A percentile compares a stretch with the other conserved stretches of the same genome.
phyloP scores from a whole-genome alignment of 2,113 vertebrate genomes.

The Cheirogaleus medius region DNA sequence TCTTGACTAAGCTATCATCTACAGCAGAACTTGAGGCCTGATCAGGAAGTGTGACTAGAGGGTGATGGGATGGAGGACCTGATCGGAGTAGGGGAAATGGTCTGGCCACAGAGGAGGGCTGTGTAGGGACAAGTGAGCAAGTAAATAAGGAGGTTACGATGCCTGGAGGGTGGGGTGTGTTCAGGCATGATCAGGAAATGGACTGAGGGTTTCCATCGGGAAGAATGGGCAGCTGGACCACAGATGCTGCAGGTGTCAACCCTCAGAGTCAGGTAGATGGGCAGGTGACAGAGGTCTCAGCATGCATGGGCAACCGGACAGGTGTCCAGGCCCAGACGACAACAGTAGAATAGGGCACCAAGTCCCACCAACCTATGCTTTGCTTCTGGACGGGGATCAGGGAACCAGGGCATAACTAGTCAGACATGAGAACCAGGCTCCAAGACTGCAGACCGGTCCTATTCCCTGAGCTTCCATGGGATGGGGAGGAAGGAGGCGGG shows the following conservation, averaged over 20 bases:
- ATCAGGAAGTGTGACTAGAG: background rate
- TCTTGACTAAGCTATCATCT: background rate
- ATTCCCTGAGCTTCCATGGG: background rate
- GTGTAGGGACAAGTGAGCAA: background rate
- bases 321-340: too few relatives aligned
- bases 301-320: accelerated
- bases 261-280: background rate
- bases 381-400: background rate
- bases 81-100: background rate
- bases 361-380: background rate
- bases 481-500: background rate
- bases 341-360: accelerated
- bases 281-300: background rate
- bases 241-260: background rate
- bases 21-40: background rate
- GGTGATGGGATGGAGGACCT: background rate
- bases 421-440: background rate
- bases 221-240: background rate
- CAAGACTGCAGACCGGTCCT: background rate
- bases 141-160: background rate
- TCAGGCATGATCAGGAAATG: background rate
- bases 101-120: too few relatives aligned
- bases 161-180: background rate
- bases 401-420: too few relatives aligned
- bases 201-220: background rate